Percentiles rank a stretch among this genome's conserved stretches.
phyloP scores from a whole-genome alignment of 2,797 vertebrate genomes.

The Oophaga sylvatica region DNA sequence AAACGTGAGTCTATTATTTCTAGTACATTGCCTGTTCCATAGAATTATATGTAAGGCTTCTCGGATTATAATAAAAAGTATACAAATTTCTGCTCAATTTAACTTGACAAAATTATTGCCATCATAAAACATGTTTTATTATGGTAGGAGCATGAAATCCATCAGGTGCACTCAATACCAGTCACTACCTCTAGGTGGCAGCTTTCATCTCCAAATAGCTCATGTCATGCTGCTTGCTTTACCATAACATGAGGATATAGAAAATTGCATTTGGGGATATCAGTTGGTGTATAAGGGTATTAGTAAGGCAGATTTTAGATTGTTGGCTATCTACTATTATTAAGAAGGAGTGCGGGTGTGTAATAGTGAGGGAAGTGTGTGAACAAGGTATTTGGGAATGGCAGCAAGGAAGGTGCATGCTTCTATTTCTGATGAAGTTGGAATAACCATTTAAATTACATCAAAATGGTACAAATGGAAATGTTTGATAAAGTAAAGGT shows the following conservation, averaged over 20 bases:
- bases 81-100: conserved; percentile 51
- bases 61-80: conserved; percentile 40
- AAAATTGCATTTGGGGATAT: not conserved
- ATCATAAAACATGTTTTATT: conserved; percentile 51
- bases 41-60: conserved; percentile 20
- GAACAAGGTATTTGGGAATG: not conserved
- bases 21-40: conserved; percentile 26
- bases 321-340: not conserved
- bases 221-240: not conserved
- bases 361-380: not conserved
- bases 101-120: conserved; percentile 51
- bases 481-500: too few relatives aligned
- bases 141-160: conserved; percentile 4
- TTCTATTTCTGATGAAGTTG: too few relatives aligned
- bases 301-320: not conserved
- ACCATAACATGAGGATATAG: not conserved
- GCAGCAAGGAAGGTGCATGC: too few relatives aligned
- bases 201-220: conserved; percentile 31
- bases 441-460: too few relatives aligned
- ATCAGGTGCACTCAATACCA: not conserved
- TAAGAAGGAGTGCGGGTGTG: not conserved
- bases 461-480: too few relatives aligned
- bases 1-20: not conserved
- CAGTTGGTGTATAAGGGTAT: too few relatives aligned
- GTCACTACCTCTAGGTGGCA: conserved; percentile 47